Evolutionary conservation across 2,888 invertebrate genomes (phyloP), one percentile per base, ranked within the genome.

Genomic region (Cosmia trapezina): DNA sequence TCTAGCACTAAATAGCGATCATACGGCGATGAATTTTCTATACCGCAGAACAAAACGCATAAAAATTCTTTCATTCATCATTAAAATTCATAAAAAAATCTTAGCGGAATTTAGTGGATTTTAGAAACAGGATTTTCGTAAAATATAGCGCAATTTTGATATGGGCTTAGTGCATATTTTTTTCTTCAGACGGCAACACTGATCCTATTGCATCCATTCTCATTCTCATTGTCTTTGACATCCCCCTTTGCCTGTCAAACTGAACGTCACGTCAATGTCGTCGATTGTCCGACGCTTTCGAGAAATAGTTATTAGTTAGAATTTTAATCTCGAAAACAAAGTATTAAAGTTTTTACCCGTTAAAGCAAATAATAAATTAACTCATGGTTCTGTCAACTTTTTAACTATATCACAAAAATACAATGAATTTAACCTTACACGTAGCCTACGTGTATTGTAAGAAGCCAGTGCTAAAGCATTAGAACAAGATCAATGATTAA

Each of bases 401-500:
- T 70, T 33, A 70, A 73, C 47, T 61, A 37, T 75, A 59, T 49
- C 49, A 77, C 66, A 80, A 72, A 79, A 83, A 82, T 84, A 83
- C 81, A 83, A 87, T 89, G 87, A 83, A 83, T 82, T 68, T 87
- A 80, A 76, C 75, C 73, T 78, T 71, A 80, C 71, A 73, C 83
- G 78, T 76, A 83, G 83, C 81, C 75, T 86, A 86, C 87, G 87
- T 86, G 85, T 86, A 85, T 88, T 86, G 79, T 83, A 85, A 83
- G 79, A 86, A 83, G 79, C 83, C 83, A 83, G 83, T 88, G 79
- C 85, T 83, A 87, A 83, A 82, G 81, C 73, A 79, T 82, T 81
- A 80, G 78, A 87, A 78, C 79, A 80, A 84, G 70, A 84, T 84
- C 90, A 90, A 93, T 93, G 92, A 93, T 91, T 91, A 96, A 91